phyloP scores from a whole-genome alignment of 2,888 invertebrate genomes.

The Artemia sinica region DNA sequence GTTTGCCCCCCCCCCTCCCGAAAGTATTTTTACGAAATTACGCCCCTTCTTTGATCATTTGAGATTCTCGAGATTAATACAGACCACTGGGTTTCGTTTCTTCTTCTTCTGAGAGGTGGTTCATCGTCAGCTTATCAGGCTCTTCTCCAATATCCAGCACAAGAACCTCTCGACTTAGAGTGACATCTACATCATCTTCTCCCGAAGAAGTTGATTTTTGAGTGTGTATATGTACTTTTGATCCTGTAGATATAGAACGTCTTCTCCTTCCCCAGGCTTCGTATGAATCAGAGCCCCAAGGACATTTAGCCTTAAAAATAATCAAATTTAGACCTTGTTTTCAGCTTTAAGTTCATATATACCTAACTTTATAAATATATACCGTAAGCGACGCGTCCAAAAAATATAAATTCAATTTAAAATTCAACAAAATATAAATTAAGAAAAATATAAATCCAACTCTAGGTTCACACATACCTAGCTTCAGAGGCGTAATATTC shows the following conservation, averaged over 20 bases:
- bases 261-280: constrained; percentile 80
- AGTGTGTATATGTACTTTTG: constrained; percentile 36
- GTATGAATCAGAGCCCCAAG: constrained; percentile 73
- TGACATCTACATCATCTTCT: constrained; percentile 57
- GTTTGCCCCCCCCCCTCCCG: not conserved
- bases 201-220: constrained; percentile 40
- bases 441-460: no score
- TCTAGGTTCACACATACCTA: no score
- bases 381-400: no score
- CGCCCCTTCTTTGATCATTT: not conserved
- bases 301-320: constrained; percentile 55
- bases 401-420: no score
- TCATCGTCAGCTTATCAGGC: constrained; percentile 26
- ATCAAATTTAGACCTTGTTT: no score
- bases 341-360: no score
- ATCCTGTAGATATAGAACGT: constrained; percentile 41
- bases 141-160: constrained; percentile 85
- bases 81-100: constrained; percentile 8
- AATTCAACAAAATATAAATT: no score
- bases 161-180: constrained; percentile 78
- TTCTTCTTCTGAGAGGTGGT: constrained; percentile 24
- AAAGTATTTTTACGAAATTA: not conserved
- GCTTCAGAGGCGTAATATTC: no score
- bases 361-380: no score
- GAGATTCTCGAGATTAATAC: not conserved